Evolutionary conservation across 2,797 vertebrate species (phyloP).

Genomic region (Pangasius sanitwongsei): DNA sequence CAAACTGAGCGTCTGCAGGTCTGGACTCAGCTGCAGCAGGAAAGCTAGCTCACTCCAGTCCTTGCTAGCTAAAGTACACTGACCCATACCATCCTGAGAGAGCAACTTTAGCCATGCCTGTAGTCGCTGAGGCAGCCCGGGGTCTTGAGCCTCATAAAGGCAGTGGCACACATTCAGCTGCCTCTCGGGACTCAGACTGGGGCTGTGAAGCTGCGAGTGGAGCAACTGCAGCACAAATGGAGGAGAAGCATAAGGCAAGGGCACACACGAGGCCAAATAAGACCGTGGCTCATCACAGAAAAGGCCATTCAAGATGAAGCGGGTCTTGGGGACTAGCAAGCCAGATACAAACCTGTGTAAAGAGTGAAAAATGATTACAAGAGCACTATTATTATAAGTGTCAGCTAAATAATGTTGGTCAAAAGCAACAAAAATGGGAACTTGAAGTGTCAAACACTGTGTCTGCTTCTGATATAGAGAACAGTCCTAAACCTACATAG

Average conservation of each 20-base stretch:
- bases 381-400: background rate
- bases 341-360: slow-evolving; percentile 62
- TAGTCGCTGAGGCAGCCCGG: slow-evolving; percentile 50
- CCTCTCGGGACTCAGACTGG: slow-evolving; percentile 54
- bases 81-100: slow-evolving; percentile 39
- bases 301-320: slow-evolving; percentile 59
- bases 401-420: background rate
- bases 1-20: slow-evolving; percentile 57
- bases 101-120: slow-evolving; percentile 57
- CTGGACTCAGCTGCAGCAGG: slow-evolving; percentile 59
- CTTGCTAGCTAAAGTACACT: slow-evolving; percentile 5
- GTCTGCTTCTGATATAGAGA: background rate
- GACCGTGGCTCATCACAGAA: slow-evolving; percentile 47
- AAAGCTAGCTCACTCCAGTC: slow-evolving; percentile 66
- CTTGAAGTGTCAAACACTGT: background rate
- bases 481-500: too few relatives aligned
- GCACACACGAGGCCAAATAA: slow-evolving; percentile 23
- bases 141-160: slow-evolving; percentile 64
- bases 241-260: slow-evolving; percentile 31
- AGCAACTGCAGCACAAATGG: slow-evolving; percentile 56
- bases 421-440: background rate
- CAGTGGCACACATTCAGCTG: slow-evolving; percentile 64
- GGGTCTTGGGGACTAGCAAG: slow-evolving; percentile 60
- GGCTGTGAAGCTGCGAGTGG: slow-evolving; percentile 55
- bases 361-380: background rate